Percentiles rank a stretch among this genome's conserved stretches.
These are phyloP conservation scores for Crematogaster levior DNA, from an alignment of 2,888 invertebrate genomes.

Conservation along the genomic window DNA sequence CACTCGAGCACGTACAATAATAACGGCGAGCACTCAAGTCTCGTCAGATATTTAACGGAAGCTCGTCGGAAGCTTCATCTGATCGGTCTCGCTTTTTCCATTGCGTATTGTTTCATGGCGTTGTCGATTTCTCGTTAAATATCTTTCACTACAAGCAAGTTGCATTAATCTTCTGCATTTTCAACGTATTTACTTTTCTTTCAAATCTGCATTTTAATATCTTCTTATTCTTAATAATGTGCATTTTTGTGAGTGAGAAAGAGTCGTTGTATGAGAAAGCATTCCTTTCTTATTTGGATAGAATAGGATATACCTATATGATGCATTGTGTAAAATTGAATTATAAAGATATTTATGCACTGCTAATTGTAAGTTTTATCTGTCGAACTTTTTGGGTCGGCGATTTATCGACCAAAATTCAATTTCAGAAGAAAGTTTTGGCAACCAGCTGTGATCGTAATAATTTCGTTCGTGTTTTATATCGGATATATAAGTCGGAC, in stretches of 20 bases:
- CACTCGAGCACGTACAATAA: conserved; percentile 49
- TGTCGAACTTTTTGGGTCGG: not conserved
- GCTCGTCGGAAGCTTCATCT: not conserved
- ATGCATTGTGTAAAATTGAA: not conserved
- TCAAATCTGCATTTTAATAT: conserved; percentile 1
- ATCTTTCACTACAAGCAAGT: not conserved
- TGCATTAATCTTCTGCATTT: not conserved
- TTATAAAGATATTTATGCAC: not conserved
- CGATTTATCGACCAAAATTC: not conserved
- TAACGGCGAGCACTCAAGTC: conserved; percentile 22
- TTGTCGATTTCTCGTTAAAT: conserved; percentile 2
- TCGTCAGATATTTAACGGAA: conserved; percentile 21
- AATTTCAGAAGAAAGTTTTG: not conserved
- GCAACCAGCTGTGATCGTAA: not conserved
- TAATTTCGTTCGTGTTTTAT: conserved; percentile 53
- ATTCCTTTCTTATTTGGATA: not conserved
- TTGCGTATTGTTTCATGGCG: conserved; percentile 21
- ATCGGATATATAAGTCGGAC: conserved; percentile 37
- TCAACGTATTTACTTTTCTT: not conserved
- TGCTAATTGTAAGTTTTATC: not conserved
- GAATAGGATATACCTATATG: not conserved
- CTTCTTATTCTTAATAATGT: not conserved
- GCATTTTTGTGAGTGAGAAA: not conserved
- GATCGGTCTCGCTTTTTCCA: conserved; percentile 22
- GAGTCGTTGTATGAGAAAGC: not conserved